Percentiles rank a stretch among this genome's conserved stretches.
phyloP scores from a whole-genome alignment of 2,888 invertebrate species.

The Argyra leucocephala region DNA sequence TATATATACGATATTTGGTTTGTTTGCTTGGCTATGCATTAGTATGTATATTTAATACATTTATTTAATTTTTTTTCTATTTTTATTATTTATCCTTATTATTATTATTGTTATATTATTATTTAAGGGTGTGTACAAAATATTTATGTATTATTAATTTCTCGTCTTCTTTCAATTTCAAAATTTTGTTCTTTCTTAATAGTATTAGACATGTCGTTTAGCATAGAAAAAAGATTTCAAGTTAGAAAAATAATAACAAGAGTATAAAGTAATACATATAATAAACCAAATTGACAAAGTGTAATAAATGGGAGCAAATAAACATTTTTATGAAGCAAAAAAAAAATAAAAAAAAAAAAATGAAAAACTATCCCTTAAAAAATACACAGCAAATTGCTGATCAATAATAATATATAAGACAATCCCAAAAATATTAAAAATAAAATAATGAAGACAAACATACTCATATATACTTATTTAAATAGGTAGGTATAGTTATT shows the following conservation, averaged over 20 bases:
- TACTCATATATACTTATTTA: background rate
- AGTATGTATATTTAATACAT: no score
- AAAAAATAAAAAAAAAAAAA: background rate
- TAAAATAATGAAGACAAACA: background rate
- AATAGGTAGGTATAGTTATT: background rate
- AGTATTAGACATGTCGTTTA: slow-evolving; percentile 1
- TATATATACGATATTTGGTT: no score
- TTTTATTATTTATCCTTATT: background rate
- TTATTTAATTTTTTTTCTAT: no score
- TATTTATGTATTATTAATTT: slow-evolving; percentile 3
- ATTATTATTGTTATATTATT: background rate
- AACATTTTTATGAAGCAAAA: slow-evolving; percentile 2
- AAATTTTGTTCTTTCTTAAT: background rate
- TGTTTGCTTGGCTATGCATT: no score
- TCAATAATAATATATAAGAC: background rate
- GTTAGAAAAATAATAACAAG: background rate
- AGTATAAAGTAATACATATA: background rate
- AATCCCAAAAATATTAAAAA: background rate
- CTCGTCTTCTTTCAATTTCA: background rate
- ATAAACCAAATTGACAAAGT: background rate
- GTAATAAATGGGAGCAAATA: slow-evolving; percentile 6
- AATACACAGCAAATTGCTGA: background rate
- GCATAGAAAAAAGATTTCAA: background rate
- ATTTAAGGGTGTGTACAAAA: background rate
- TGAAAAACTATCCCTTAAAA: slow-evolving; percentile 1